Evolutionary conservation across 1,140 invertebrate genomes (phyloP).

Genomic region (Oppia nitens): DNA sequence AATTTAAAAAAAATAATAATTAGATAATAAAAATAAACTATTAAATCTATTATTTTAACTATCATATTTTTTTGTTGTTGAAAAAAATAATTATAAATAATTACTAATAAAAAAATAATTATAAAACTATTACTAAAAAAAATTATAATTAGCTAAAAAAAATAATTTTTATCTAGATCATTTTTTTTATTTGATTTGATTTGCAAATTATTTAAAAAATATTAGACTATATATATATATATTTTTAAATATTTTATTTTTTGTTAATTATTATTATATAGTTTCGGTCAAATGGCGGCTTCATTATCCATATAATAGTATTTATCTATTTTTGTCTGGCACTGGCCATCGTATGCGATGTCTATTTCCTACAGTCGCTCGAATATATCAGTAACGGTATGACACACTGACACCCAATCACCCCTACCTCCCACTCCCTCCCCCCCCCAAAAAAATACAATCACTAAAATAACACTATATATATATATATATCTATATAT

Average conservation of each 20-base stretch:
- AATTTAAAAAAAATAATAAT: background rate
- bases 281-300: conserved; percentile 56
- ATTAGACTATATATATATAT: background rate
- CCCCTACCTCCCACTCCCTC: no score
- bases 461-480: background rate
- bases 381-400: conserved; percentile 71
- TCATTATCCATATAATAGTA: conserved; percentile 64
- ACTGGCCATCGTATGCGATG: conserved; percentile 76
- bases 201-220: no score
- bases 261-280: no score
- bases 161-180: background rate
- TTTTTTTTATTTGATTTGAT: no score
- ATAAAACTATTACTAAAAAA: background rate
- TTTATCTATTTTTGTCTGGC: conserved; percentile 78
- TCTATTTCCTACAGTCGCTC: conserved; percentile 78
- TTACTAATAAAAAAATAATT: background rate
- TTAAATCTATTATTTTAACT: background rate
- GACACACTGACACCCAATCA: no score
- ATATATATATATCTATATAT: background rate
- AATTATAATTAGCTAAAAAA: background rate
- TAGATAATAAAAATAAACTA: background rate
- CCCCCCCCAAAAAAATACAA: conserved; percentile 4
- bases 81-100: background rate
- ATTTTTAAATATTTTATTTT: background rate
- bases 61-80: background rate